A percentile compares a stretch with the other conserved stretches of the same genome.
Evolutionary conservation across 2,113 vertebrate species (phyloP).

Genomic region (Sarotherodon lohbergeri): DNA sequence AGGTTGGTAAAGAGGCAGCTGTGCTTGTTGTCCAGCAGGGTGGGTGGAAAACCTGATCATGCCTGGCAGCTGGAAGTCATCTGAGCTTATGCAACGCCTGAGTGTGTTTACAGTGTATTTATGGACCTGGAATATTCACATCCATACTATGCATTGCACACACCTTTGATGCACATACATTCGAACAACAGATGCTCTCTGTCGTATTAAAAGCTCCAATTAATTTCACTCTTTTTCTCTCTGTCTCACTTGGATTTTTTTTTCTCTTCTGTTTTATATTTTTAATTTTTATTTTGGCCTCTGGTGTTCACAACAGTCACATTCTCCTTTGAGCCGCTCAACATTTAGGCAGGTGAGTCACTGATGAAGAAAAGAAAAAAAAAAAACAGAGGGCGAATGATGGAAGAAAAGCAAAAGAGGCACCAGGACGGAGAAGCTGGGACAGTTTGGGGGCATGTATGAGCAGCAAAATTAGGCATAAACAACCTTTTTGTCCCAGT

Average conservation of each 20-base stretch:
- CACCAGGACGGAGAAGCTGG: neutral
- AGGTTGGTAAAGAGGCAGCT: constrained; percentile 32
- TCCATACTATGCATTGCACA: neutral
- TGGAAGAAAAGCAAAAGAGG: neutral
- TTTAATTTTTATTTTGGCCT: neutral
- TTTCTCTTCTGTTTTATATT: neutral
- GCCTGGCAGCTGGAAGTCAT: constrained; percentile 53
- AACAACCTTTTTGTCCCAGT: neutral
- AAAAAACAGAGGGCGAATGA: neutral
- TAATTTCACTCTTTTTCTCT: neutral
- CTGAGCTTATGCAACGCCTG: constrained; percentile 48
- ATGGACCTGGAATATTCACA: constrained; percentile 33
- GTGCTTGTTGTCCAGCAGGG: constrained; percentile 45
- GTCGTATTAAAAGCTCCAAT: neutral
- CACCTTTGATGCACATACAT: neutral
- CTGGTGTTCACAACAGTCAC: neutral
- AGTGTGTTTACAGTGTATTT: constrained; percentile 59
- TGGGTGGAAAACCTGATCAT: constrained; percentile 64
- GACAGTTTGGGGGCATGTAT: neutral
- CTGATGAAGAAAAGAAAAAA: neutral
- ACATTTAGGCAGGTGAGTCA: constrained; percentile 37
- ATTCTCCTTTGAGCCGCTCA: neutral
- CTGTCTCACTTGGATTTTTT: neutral
- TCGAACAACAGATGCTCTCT: neutral
- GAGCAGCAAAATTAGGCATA: neutral